A percentile compares a stretch with the other conserved stretches of the same genome.
These are phyloP conservation scores for Peromyscus maniculatus DNA, from an alignment of 2,113 vertebrate genomes.

Conservation along the genomic window DNA sequence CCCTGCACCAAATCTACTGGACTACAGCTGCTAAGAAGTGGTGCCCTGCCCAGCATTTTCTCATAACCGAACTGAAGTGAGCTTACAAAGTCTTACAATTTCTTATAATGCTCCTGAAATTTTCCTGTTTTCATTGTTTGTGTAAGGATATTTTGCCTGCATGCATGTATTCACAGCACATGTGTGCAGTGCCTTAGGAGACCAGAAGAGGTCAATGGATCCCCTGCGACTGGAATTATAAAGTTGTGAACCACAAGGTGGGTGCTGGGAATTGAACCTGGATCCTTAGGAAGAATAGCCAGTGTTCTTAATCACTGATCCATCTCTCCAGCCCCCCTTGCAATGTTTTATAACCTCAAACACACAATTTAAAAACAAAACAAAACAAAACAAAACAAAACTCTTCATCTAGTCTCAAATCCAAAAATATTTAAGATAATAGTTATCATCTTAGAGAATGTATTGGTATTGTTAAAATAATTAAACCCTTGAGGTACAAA, in stretches of 20 bases:
- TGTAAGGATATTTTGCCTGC: not conserved
- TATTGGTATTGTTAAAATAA: slow-evolving; percentile 37
- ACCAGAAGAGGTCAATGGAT: not conserved
- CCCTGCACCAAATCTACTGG: not conserved
- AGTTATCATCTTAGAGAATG: slow-evolving; percentile 31
- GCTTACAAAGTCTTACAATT: not conserved
- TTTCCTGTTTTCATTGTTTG: not conserved
- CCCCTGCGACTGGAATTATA: not conserved
- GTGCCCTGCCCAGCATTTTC: not conserved
- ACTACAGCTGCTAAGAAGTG: not conserved
- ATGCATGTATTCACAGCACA: not conserved
- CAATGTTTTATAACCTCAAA: slow-evolving; percentile 22
- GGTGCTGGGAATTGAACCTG: not conserved
- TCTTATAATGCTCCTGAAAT: not conserved
- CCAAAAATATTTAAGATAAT: slow-evolving; percentile 35
- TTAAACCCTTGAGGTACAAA: slow-evolving; percentile 42
- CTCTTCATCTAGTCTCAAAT: slow-evolving; percentile 9
- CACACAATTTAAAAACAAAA: slow-evolving; percentile 21
- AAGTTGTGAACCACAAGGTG: not conserved
- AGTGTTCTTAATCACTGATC: not conserved
- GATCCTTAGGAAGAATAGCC: not conserved
- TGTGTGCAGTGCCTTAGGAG: not conserved
- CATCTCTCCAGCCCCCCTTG: not conserved
- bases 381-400: slow-evolving; percentile 2
- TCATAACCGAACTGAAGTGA: slow-evolving; percentile 44